Percentiles rank a stretch among this genome's conserved stretches.
Evolutionary conservation across 1,140 invertebrate species (phyloP).

Genomic region (Drosophila fuyamai): DNA sequence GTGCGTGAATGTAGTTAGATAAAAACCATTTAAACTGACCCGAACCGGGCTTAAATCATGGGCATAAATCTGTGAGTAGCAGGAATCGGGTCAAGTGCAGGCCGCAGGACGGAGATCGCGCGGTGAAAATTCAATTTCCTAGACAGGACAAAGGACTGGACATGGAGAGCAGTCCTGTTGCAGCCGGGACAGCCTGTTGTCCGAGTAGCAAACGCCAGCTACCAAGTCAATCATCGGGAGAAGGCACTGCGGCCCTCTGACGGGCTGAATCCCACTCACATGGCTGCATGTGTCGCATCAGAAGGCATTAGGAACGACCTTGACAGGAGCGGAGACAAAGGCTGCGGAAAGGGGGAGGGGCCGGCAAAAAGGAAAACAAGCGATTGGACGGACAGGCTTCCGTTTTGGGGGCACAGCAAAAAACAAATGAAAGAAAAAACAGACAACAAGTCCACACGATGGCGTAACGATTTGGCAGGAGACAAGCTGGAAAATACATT

Average conservation of each 20-base stretch:
- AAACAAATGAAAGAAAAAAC: constrained; percentile 9
- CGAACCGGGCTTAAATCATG: constrained; percentile 1
- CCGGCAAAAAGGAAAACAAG: constrained; percentile 12
- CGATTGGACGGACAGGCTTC: constrained; percentile 21
- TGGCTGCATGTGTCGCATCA: constrained; percentile 48
- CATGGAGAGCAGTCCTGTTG: constrained; percentile 14
- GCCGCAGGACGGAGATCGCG: neutral
- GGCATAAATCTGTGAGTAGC: constrained; percentile 29
- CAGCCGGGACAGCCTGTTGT: constrained; percentile 25
- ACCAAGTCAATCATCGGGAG: constrained; percentile 36
- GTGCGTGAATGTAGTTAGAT: constrained; percentile 36
- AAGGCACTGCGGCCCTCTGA: constrained; percentile 7
- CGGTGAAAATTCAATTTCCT: constrained; percentile 19
- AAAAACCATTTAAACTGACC: constrained; percentile 44
- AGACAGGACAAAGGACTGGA: neutral
- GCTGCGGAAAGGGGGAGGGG: neutral
- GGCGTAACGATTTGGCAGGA: constrained; percentile 54
- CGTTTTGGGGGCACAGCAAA: constrained; percentile 13
- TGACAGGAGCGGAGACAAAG: constrained; percentile 32
- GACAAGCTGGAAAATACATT: constrained; percentile 53
- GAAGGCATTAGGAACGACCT: constrained; percentile 56
- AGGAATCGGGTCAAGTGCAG: constrained; percentile 65
- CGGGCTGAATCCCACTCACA: constrained; percentile 12
- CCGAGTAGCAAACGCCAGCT: constrained; percentile 20
- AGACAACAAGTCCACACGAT: constrained; percentile 44